A percentile compares a stretch with the other conserved stretches of the same genome.
phyloP scores from a whole-genome alignment of 2,888 invertebrate genomes.

The Eledona agricola region DNA sequence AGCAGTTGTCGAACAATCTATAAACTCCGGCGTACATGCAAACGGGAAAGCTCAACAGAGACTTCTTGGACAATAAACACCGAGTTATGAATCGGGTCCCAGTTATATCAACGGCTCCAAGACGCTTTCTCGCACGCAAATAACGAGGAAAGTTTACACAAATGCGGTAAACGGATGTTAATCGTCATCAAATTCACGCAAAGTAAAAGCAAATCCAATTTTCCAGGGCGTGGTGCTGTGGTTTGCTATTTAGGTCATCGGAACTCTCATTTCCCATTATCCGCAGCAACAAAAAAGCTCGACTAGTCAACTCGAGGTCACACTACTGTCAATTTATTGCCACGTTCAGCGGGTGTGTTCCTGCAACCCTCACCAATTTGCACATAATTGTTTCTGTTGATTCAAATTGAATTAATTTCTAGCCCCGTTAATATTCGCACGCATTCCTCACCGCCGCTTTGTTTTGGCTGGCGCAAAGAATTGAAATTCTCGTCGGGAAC shows the following conservation, averaged over 20 bases:
- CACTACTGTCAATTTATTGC: constrained; percentile 5
- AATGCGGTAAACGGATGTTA: no score
- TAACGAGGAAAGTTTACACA: no score
- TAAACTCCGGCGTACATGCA: constrained; percentile 15
- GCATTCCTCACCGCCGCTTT: no score
- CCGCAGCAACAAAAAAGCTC: constrained; percentile 4
- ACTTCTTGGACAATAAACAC: constrained; percentile 4
- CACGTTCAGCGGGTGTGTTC: no score
- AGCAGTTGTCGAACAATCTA: constrained; percentile 22
- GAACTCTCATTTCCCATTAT: constrained; percentile 10
- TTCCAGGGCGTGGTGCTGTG: constrained; percentile 9
- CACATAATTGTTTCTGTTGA: no score
- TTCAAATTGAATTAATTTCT: no score
- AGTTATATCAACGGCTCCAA: no score
- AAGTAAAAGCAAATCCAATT: constrained; percentile 7
- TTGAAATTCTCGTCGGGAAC: constrained; percentile 9
- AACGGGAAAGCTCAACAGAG: constrained; percentile 2
- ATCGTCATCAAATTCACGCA: no score
- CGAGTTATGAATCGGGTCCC: constrained; percentile 10
- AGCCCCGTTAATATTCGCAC: no score
- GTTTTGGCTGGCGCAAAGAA: no score
- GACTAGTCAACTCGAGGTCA: constrained; percentile 1
- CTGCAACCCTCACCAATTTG: no score
- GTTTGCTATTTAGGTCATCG: constrained; percentile 4
- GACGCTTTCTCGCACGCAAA: no score